Base-by-base conservation (phyloP, 2,888 invertebrate species). In the Nomada ferruginata region DNA sequence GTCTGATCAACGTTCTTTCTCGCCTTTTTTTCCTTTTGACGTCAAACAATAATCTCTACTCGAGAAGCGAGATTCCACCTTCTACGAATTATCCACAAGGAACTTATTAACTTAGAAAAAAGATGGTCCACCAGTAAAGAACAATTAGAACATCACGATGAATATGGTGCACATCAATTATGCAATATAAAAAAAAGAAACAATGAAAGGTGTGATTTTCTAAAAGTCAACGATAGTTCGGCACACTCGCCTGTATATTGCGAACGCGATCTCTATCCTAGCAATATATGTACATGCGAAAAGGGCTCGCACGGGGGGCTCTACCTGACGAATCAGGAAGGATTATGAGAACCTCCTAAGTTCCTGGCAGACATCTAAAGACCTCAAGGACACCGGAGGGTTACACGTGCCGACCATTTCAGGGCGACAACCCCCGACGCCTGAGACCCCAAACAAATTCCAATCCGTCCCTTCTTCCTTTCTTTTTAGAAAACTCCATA, bases 331-430 rank as follows among this genome's bases (percentile, higher is more conserved):
- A 75, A 66, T 79, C 64, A 55, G 60, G 70, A 71, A 63, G 69
- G 52, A 73, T 64, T 47, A 36, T 73, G 65, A 73, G 75, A 69
- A 66, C 53, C 81, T 57, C 50, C 64, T 52, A 57, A 63, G 42
- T 47, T 66, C 64, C 42, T 57, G 26, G 18, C 70, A 47, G 57
- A 64, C 59, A 26, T 57, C 44, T 44, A 63, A 75, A 68, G 77
- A 52, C 61, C 36, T 81, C 84, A 83, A 81, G 83, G 84, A 77
- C 83, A 71, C 42, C 61, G 36, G 68, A 77, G 77, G 80, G 77
- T 77, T 78, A 80, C 84, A 85, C 84, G 84, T 83, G 84, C 75
- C 84, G 80, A 80, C 74, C 68, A 52, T 77, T 64, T 80, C 75
- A 80, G 83, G 72, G 77, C 83, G 83, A 84, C 84, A 84, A 84